Percentiles rank a stretch among this genome's conserved stretches.
Evolutionary conservation across 2,888 invertebrate species (phyloP).

Genomic region (Coleophora deauratella): DNA sequence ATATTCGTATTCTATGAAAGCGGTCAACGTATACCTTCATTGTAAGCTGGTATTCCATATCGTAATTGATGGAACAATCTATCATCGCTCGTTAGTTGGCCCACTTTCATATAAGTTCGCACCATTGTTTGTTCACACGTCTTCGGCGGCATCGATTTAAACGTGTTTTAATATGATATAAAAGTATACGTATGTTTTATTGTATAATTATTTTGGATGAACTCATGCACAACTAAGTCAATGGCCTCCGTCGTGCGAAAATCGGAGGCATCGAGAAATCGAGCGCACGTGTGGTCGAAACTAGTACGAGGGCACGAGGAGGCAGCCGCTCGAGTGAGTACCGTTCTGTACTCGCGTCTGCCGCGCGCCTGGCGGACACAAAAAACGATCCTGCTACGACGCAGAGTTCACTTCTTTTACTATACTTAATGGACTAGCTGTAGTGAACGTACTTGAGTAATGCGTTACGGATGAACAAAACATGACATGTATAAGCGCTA

Average conservation of each 20-base stretch:
- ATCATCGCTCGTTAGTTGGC: slow-evolving; percentile 33
- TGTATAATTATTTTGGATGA: slow-evolving; percentile 22
- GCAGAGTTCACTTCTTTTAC: not conserved
- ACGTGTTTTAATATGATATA: slow-evolving; percentile 9
- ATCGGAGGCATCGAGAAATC: slow-evolving; percentile 39
- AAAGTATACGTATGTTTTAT: not conserved
- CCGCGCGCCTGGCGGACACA: not conserved
- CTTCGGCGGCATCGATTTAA: slow-evolving; percentile 13
- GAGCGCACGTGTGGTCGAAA: slow-evolving; percentile 31
- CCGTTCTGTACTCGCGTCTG: slow-evolving; percentile 13
- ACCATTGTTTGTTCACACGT: slow-evolving; percentile 16
- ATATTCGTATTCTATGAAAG: slow-evolving; percentile 35
- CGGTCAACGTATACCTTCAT: slow-evolving; percentile 27
- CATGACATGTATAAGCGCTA: too few relatives aligned
- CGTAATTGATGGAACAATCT: slow-evolving; percentile 25
- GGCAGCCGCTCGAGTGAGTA: slow-evolving; percentile 13
- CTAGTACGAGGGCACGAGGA: slow-evolving; percentile 29
- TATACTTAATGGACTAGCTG: not conserved
- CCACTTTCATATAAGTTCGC: slow-evolving; percentile 32
- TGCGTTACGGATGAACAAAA: not conserved
- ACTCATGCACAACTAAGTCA: slow-evolving; percentile 26
- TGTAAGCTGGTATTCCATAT: slow-evolving; percentile 22
- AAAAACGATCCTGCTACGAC: not conserved
- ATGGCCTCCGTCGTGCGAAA: slow-evolving; percentile 39
- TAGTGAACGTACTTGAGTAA: not conserved